Evolutionary conservation across 2,888 invertebrate genomes (phyloP).

Genomic region (Chrysodeixis includens): DNA sequence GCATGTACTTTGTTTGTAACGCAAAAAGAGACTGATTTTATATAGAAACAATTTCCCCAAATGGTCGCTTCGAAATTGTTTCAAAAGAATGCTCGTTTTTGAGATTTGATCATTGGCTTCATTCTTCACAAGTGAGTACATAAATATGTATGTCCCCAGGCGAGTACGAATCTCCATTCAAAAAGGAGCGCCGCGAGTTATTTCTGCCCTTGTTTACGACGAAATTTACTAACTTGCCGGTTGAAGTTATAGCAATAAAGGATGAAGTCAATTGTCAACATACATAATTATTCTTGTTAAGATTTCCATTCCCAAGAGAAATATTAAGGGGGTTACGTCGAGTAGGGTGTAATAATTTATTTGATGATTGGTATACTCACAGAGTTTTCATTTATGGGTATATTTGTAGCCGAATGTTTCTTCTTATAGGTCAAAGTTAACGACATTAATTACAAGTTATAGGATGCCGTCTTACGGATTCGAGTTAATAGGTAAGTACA

Average conservation of each 20-base stretch:
- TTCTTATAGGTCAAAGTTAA: background rate
- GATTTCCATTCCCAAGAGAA: background rate
- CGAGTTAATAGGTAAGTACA: too few species aligned
- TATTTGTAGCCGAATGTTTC: background rate
- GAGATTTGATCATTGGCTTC: slow-evolving; percentile 46
- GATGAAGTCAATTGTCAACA: slow-evolving; percentile 9
- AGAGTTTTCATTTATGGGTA: background rate
- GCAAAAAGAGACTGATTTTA: background rate
- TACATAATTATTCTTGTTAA: background rate
- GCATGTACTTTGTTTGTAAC: background rate
- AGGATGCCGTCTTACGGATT: background rate
- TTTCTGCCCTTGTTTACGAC: slow-evolving; percentile 46
- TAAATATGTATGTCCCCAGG: slow-evolving; percentile 60
- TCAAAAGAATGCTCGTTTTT: slow-evolving; percentile 31
- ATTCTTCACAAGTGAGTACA: slow-evolving; percentile 51
- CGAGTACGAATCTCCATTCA: slow-evolving; percentile 49
- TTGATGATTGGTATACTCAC: background rate
- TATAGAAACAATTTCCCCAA: slow-evolving; percentile 3
- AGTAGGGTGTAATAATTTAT: background rate
- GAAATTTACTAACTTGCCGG: slow-evolving; percentile 38
- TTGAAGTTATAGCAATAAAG: slow-evolving; percentile 27
- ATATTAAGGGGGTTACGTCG: slow-evolving; percentile 3
- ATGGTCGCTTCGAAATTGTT: slow-evolving; percentile 14
- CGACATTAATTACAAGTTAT: background rate
- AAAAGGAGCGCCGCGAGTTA: slow-evolving; percentile 44